Evolutionary conservation across 2,888 invertebrate species (phyloP), one percentile per base, ranked within the genome.

Genomic region (Panzeria rudis): DNA sequence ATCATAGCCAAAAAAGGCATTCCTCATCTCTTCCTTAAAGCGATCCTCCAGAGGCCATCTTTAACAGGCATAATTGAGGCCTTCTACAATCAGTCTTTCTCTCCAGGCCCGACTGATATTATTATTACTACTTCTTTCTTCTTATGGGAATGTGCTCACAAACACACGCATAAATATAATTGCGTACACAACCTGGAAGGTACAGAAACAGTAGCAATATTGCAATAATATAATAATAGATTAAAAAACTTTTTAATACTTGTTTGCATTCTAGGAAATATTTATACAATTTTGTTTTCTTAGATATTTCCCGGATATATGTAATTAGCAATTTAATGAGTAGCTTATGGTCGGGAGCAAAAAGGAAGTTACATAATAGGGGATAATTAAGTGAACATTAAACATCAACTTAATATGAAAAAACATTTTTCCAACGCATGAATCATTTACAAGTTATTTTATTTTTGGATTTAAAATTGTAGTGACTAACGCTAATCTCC

Each of bases 181-280:
- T 15, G 7, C 7, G 61, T 25, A n/a, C 7, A 20, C 52, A 68
- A 54, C 17, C n/a, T 41, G 13, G 23, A 44, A 81, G n/a, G 17
- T 41, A 20, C 62, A 54, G 52, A 11, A 66, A 56, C 73, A 44
- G 11, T 17, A 52, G 38, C 75, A 61, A 47, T 68, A 44, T 35
- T 56, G 20, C 23, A 47, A 56, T 32, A 56, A 54, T 20, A 75
- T 50, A 25, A 25, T 35, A 50, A n/a, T 61, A 32, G 17, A 25
- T 62, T 32, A 52, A 29, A 29, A 29, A 41, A 15, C 32, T 47
- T 56, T 35, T 17, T 15, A 47, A 20, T 6, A 41, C 38, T 75
- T 50, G 32, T 7, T 8, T 20, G 15, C n/a, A 50, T 73, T 61
- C 47, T 23, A n/a, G 35, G 11, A 61, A 73, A 17, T 44, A 72